Evolutionary conservation across 2,113 vertebrate species (phyloP).

Genomic region (Ctenomys sociabilis): DNA sequence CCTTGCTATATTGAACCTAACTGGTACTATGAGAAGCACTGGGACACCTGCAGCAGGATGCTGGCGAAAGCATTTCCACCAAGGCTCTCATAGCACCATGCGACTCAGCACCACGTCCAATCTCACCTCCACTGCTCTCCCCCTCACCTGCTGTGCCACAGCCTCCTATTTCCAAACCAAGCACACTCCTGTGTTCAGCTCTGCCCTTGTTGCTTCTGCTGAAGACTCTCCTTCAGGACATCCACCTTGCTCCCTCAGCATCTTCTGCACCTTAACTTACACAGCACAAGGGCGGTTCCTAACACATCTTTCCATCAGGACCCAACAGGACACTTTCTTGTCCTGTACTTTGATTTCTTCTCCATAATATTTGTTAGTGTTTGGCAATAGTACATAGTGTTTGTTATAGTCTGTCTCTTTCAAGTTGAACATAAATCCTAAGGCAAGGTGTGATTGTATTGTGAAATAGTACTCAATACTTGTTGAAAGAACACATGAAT

Average conservation of each 20-base stretch:
- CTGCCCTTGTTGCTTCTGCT: neutral
- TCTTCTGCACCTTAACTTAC: neutral
- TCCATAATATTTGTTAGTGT: neutral
- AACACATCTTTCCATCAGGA: neutral
- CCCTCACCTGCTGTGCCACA: neutral
- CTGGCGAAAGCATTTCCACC: neutral
- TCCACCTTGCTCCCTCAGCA: neutral
- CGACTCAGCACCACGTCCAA: neutral
- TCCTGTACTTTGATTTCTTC: slow-evolving; percentile 17
- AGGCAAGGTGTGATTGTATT: slow-evolving; percentile 6
- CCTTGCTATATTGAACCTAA: neutral
- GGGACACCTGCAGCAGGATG: neutral
- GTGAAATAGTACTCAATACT: slow-evolving; percentile 30
- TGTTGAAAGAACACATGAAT: slow-evolving; percentile 39
- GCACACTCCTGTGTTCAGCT: neutral
- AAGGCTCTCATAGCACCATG: no score
- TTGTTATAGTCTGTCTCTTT: slow-evolving; percentile 49
- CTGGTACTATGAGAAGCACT: neutral
- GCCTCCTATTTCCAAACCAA: neutral
- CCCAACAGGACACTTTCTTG: neutral
- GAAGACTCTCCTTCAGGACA: neutral
- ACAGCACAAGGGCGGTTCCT: neutral
- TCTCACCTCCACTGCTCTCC: neutral
- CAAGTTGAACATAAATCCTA: slow-evolving; percentile 47
- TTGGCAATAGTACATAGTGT: neutral